Base-by-base conservation (phyloP, 2,113 vertebrate genomes). In the Phalacrocorax aristotelis region DNA sequence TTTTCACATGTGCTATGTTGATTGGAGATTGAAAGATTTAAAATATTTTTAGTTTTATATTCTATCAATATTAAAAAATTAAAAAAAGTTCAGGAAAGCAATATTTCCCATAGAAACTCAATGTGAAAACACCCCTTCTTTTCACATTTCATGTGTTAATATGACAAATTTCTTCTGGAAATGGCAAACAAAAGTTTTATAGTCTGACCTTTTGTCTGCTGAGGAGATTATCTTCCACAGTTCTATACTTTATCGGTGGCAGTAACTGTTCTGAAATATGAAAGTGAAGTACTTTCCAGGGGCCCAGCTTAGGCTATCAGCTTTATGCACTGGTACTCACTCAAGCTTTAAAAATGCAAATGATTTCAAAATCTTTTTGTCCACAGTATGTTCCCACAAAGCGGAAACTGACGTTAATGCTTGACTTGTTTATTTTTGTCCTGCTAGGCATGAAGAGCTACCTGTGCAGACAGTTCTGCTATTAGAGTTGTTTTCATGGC, bases 191-290 rank as follows among this genome's bases (percentile, higher is more conserved):
- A 77, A 94, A 55, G 19, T 77, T 93, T 89, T 87, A 68, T 65
- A 91, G 10, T 85, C 98, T 94, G 87, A 97, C 97, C 97, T 97
- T 97, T 95, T 92, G 8, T 92, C 40, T 75, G 85, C 7, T 52
- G 64, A 90, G 25, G 32, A 94, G 83, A 62, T 83, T 66, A 68
- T 79, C 44, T 76, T 92, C 94, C 29, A 25, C 44, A 55, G 83
- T 30, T 78, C 77, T 71, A 77, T 74, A 64, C 69, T 81, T 90
- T 83, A 86, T 85, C 4, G 10, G 30, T 38, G 70, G 89, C 55
- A 62, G 81, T 44, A 87, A 84, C 71, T 83, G 64, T 61, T 83
- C 81, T 89, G 94, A 90, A 87, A 61, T 66, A 62, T 30, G 79
- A 71, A 57, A 83, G 30, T 15, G 32, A 80, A 85, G 38, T 21